phyloP scores from a whole-genome alignment of 2,797 vertebrate species.

The Fundulus diaphanus region DNA sequence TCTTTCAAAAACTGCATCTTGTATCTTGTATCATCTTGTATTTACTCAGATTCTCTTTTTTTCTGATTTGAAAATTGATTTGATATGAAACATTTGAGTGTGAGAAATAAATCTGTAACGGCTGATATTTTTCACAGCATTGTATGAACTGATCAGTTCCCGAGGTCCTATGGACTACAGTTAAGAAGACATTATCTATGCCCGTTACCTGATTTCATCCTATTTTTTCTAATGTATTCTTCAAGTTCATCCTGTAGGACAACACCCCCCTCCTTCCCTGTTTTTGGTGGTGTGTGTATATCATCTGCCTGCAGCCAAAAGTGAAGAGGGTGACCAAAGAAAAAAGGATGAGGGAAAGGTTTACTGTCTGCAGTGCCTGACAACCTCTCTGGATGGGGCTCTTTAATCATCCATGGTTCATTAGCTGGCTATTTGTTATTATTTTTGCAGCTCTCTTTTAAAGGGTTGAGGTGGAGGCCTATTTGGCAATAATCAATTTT shows the following conservation, averaged over 20 bases:
- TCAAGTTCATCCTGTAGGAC: conserved; percentile 75
- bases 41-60: neutral
- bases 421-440: conserved; percentile 73
- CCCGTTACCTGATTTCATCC: conserved; percentile 67
- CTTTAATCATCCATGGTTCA: conserved; percentile 79
- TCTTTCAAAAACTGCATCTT: neutral
- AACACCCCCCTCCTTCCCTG: conserved; percentile 19
- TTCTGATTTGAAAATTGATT: neutral
- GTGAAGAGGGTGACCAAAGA: conserved; percentile 73
- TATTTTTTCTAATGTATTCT: conserved; percentile 69
- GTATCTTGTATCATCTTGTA: too few relatives aligned
- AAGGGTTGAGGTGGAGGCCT: conserved; percentile 43
- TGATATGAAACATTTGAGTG: neutral
- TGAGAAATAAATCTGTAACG: neutral
- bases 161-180: conserved; percentile 67
- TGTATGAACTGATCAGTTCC: neutral
- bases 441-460: conserved; percentile 49
- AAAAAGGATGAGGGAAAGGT: conserved; percentile 77
- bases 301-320: conserved; percentile 69
- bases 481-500: conserved; percentile 64
- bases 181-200: conserved; percentile 83
- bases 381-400: conserved; percentile 53
- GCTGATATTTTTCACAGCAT: neutral
- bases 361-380: conserved; percentile 66
- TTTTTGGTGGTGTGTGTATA: conserved; percentile 27